These are phyloP conservation scores for Ditula angustiorana DNA, from an alignment of 2,888 invertebrate species.

Conservation along the genomic window DNA sequence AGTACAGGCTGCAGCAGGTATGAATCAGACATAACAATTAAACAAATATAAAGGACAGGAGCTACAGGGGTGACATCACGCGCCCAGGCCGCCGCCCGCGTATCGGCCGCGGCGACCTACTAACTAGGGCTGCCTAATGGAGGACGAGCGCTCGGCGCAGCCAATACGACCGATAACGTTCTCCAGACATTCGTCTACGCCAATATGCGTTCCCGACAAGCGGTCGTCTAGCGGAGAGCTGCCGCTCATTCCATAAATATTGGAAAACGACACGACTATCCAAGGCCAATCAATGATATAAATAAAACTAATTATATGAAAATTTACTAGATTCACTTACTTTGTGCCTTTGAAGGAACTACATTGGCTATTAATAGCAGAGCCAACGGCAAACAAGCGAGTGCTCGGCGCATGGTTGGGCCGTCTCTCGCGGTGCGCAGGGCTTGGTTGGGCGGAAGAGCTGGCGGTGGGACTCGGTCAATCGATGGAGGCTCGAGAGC, in stretches of 20 bases:
- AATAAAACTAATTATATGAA: slow-evolving; percentile 35
- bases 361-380: slow-evolving; percentile 41
- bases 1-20: not conserved
- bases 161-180: not conserved
- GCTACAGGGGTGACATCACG: slow-evolving; percentile 25
- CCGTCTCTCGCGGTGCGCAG: slow-evolving; percentile 13
- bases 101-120: slow-evolving; percentile 17
- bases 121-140: slow-evolving; percentile 12
- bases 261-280: slow-evolving; percentile 14
- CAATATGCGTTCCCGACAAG: not conserved
- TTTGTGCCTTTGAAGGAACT: slow-evolving; percentile 33
- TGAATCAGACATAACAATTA: slow-evolving; percentile 30
- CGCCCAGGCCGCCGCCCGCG: slow-evolving; percentile 15
- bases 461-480: slow-evolving; percentile 22
- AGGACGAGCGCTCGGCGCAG: slow-evolving; percentile 8
- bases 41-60: slow-evolving; percentile 20
- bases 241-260: not conserved
- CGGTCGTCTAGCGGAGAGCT: not conserved
- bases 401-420: slow-evolving; percentile 36
- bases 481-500: slow-evolving; percentile 25
- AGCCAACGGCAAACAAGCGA: slow-evolving; percentile 42
- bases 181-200: not conserved
- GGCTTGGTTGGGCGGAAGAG: not conserved
- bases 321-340: slow-evolving; percentile 33
- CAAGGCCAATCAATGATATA: slow-evolving; percentile 37